phyloP scores from a whole-genome alignment of 1,140 invertebrate genomes.

The Trachymyrmex cornetzi region DNA sequence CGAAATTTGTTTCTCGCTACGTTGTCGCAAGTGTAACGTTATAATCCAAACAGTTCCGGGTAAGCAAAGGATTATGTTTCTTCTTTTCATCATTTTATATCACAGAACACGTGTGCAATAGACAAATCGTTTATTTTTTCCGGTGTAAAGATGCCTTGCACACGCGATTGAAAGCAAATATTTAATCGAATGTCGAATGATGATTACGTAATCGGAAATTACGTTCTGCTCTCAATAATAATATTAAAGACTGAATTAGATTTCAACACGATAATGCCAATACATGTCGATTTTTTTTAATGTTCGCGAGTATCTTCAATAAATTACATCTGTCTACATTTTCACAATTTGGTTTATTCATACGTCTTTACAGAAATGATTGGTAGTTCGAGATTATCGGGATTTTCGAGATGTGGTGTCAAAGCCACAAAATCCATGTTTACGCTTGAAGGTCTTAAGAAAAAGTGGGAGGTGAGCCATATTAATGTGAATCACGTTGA shows the following conservation, averaged over 20 bases:
- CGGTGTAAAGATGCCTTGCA: background rate
- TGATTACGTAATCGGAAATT: background rate
- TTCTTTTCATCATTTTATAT: background rate
- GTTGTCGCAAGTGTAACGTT: background rate
- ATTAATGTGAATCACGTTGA: background rate
- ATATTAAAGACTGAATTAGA: background rate
- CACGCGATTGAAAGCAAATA: background rate
- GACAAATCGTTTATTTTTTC: conserved; percentile 4
- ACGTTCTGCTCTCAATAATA: background rate
- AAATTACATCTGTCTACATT: background rate
- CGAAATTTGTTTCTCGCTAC: conserved; percentile 15
- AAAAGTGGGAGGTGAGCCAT: conserved; percentile 48
- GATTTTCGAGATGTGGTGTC: background rate
- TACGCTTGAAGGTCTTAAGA: background rate
- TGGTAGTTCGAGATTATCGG: background rate
- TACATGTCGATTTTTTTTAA: background rate
- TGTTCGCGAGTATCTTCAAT: background rate
- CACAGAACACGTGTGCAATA: background rate
- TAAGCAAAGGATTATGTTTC: conserved; percentile 24
- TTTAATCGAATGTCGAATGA: background rate
- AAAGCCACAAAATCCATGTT: background rate
- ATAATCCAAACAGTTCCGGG: conserved; percentile 7
- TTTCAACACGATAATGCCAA: background rate
- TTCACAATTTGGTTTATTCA: background rate
- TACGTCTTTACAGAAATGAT: conserved; percentile 51